These are phyloP conservation scores for Pitta sordida DNA, from an alignment of 2,113 vertebrate genomes.

Conservation along the genomic window DNA sequence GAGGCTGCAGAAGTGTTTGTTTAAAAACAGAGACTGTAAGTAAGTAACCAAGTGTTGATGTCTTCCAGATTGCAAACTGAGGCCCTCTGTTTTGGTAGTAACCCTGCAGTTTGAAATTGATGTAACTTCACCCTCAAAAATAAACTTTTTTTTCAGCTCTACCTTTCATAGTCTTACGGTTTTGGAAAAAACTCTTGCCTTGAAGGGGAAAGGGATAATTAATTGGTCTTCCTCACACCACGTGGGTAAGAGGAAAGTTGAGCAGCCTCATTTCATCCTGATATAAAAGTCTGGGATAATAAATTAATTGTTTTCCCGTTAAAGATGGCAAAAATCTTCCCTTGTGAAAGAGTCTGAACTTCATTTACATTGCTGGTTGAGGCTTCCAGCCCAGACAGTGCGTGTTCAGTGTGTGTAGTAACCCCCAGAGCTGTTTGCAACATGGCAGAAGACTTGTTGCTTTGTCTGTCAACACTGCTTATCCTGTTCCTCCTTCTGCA, in stretches of 20 bases:
- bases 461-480: constrained; percentile 5
- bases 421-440: neutral
- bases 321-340: neutral
- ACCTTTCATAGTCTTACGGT: neutral
- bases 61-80: neutral
- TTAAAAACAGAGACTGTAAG: neutral
- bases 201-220: neutral
- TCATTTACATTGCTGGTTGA: neutral
- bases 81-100: neutral
- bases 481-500: constrained; percentile 14
- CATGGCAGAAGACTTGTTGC: neutral
- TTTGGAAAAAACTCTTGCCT: neutral
- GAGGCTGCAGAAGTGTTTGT: neutral
- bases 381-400: neutral
- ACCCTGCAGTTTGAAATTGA: neutral
- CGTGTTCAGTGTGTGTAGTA: neutral
- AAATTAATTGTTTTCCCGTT: neutral
- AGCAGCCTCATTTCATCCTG: neutral
- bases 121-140: neutral
- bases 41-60: neutral
- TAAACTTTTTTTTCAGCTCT: neutral
- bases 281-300: neutral
- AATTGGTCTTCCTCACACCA: neutral
- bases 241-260: neutral
- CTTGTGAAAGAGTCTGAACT: neutral